Base-by-base conservation (phyloP, 2,797 vertebrate genomes). In the Oophaga sylvatica region DNA sequence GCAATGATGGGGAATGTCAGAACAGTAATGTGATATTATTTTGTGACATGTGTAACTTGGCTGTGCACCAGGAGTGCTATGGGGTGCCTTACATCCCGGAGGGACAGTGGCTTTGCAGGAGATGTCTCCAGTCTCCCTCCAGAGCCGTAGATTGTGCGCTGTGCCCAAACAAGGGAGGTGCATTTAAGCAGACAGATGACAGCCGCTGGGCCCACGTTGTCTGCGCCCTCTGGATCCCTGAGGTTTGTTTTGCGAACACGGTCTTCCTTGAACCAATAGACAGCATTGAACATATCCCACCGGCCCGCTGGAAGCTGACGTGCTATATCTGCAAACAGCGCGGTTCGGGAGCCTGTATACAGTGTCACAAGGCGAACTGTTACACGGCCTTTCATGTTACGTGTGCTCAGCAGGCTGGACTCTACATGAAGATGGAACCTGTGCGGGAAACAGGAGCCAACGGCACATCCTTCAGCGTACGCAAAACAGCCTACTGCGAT, bases 241-340 rank as follows among this genome's bases (percentile, higher is more conserved):
- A 99, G 96, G 98, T 99, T 88, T 99, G 98, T 94, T 99, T 99
- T 57, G 98, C 98, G 20, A 99, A 99, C 93, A 99, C 98, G 0
- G 98, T 99, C 91, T 99, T 99, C 93, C 95, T 99, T 92, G 98
- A 99, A 94, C 98, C 98, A 8, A 99, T 99, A 0, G 98, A 99
- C 92, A 99, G 98, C 94, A 99, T 99, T 0, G 98, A 99, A 91
- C 98, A 99, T 95, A 99, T 99, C 92, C 98, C 98, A 0, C 96
- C 98, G 0, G 98, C 98, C 0, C 97, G 98, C 90, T 99, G 98
- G 98, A 99, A 99, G 93, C 97, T 99, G 76, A 99, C 98, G 86
- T 99, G 98, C 94, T 99, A 99, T 93, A 99, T 99, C 90, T 99
- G 98, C 94, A 99, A 99, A 92, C 98, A 99, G 94, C 97, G 98